These are phyloP conservation scores for Sclerodermus sp. DNA, from an alignment of 2,888 invertebrate species.

Conservation along the genomic window DNA sequence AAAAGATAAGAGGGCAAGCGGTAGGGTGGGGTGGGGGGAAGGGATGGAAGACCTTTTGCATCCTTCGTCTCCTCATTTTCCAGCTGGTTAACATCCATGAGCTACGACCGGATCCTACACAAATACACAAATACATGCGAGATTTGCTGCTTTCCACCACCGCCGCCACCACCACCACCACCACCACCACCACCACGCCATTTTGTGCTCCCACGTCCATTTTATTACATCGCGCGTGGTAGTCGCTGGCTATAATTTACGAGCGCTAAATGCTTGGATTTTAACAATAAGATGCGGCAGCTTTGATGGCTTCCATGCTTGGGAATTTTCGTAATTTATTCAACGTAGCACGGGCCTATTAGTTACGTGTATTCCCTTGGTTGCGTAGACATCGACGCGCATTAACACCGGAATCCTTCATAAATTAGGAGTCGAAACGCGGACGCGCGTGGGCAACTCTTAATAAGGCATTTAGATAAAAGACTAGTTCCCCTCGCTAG, in stretches of 20 bases:
- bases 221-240: constrained; percentile 5
- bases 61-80: constrained; percentile 28
- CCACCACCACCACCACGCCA: no score
- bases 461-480: constrained; percentile 37
- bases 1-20: constrained; percentile 4
- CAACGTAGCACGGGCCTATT: constrained; percentile 30
- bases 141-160: no score
- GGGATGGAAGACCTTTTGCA: not conserved
- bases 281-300: constrained; percentile 26
- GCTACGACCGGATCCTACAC: constrained; percentile 31
- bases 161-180: no score
- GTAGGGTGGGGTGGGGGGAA: no score
- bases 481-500: constrained; percentile 8
- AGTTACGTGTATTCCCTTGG: constrained; percentile 22
- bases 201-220: not conserved
- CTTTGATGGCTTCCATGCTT: constrained; percentile 51
- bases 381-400: constrained; percentile 19
- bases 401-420: constrained; percentile 31
- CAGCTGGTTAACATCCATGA: constrained; percentile 38
- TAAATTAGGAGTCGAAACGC: constrained; percentile 30
- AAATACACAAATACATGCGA: no score
- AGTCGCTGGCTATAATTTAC: constrained; percentile 22
- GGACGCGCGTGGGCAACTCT: constrained; percentile 33
- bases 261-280: constrained; percentile 28
- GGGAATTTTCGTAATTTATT: constrained; percentile 52